These are phyloP conservation scores for Hephaestus fuliginosus DNA, from an alignment of 2,797 vertebrate species.

Conservation along the genomic window DNA sequence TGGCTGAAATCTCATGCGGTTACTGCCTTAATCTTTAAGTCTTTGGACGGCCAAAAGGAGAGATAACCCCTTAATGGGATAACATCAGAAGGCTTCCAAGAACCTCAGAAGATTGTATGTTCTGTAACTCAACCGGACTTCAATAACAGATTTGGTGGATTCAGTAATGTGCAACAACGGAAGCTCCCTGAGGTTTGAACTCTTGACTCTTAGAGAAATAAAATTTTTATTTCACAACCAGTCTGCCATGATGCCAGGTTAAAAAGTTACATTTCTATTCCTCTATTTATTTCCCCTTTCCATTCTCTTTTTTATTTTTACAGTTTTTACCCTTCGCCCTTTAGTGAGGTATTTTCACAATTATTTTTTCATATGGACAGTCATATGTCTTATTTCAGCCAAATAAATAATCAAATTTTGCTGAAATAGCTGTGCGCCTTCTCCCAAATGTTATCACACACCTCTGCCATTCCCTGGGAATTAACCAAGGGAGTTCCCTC, in stretches of 20 bases:
- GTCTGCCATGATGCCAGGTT: not conserved
- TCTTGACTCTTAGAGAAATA: not conserved
- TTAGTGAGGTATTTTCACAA: not conserved
- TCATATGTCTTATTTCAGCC: not conserved
- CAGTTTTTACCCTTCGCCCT: not conserved
- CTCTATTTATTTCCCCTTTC: not conserved
- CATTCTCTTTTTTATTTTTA: not conserved
- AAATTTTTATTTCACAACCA: not conserved
- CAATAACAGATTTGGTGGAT: no score
- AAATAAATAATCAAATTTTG: not conserved
- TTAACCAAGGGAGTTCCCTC: conserved; percentile 30
- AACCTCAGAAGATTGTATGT: conserved; percentile 51
- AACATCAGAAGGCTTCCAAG: conserved; percentile 69
- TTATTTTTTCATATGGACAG: not conserved
- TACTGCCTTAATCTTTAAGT: conserved; percentile 74
- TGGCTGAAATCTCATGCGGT: conserved; percentile 41
- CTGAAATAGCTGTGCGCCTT: not conserved
- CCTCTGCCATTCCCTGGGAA: conserved; percentile 7
- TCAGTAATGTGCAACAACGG: not conserved
- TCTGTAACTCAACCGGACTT: not conserved
- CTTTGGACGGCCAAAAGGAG: conserved; percentile 69
- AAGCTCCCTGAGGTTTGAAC: not conserved
- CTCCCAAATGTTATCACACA: not conserved
- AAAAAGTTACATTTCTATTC: not conserved
- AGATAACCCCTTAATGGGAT: conserved; percentile 86